phyloP scores from a whole-genome alignment of 2,113 vertebrate species.

The Ellobius talpinus region DNA sequence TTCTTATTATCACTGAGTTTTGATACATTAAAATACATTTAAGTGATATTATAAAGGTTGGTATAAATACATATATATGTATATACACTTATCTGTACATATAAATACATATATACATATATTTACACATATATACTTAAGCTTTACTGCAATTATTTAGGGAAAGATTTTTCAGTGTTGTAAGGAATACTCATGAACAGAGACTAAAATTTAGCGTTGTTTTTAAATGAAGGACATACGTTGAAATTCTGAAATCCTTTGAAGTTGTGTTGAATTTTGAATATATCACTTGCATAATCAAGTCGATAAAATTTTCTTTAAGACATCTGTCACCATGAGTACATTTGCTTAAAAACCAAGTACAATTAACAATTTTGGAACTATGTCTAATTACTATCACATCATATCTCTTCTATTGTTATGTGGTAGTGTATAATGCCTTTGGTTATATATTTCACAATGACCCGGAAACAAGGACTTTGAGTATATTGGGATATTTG shows the following conservation, averaged over 20 bases:
- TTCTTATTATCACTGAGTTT: background rate
- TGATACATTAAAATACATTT: background rate
- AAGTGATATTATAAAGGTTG: background rate
- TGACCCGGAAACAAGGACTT: background rate
- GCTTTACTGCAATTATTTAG: background rate
- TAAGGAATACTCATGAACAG: background rate
- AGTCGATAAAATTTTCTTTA: background rate
- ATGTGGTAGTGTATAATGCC: background rate
- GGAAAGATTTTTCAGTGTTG: background rate
- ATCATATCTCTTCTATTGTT: background rate
- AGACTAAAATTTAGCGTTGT: background rate
- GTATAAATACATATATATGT: background rate
- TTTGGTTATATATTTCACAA: background rate
- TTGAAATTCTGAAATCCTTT: background rate
- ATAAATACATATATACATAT: too few relatives aligned
- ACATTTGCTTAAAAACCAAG: background rate
- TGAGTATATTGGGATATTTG: background rate
- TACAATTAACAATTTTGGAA: background rate
- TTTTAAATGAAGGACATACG: background rate
- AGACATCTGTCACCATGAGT: background rate
- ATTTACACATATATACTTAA: background rate
- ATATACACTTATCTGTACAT: too few relatives aligned
- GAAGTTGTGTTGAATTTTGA: constrained; percentile 11
- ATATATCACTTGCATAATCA: background rate
- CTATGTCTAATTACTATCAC: background rate